Evolutionary conservation across 2,113 vertebrate genomes (phyloP).

Genomic region (Lepus americanus): DNA sequence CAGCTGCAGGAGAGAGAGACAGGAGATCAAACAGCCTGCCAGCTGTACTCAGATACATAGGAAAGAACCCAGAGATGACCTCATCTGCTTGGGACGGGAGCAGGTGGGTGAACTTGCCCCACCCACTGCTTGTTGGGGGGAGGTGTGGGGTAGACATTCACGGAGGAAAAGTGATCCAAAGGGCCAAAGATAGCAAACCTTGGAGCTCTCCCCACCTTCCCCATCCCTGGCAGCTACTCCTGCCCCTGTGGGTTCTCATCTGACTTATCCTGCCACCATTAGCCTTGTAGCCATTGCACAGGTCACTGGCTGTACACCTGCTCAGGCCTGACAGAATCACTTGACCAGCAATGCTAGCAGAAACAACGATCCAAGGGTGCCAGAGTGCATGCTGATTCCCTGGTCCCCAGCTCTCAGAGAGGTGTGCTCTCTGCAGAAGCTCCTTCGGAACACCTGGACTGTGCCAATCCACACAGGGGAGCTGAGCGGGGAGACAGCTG

Average conservation of each 20-base stretch:
- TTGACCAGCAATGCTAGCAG: background rate
- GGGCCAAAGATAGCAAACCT: conserved; percentile 66
- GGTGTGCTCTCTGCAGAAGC: background rate
- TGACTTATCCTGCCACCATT: conserved; percentile 57
- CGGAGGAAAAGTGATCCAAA: background rate
- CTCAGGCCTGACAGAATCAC: background rate
- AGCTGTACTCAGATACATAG: conserved; percentile 25
- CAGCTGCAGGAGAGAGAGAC: conserved; percentile 58
- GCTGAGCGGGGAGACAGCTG: background rate
- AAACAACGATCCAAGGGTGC: background rate
- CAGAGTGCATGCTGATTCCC: background rate
- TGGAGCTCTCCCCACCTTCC: background rate
- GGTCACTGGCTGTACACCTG: background rate
- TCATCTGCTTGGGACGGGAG: background rate
- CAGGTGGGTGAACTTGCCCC: background rate
- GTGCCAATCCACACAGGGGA: background rate
- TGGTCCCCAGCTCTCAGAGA: background rate
- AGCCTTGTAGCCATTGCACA: conserved; percentile 18
- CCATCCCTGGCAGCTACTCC: background rate
- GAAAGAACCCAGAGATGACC: conserved; percentile 57
- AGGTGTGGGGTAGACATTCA: background rate
- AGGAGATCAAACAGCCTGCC: conserved; percentile 53
- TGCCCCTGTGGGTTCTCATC: background rate
- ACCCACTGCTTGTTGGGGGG: background rate
- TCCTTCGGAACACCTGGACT: background rate